Evolutionary conservation across 2,797 vertebrate genomes (phyloP).

Genomic region (Anolis apletophallus): DNA sequence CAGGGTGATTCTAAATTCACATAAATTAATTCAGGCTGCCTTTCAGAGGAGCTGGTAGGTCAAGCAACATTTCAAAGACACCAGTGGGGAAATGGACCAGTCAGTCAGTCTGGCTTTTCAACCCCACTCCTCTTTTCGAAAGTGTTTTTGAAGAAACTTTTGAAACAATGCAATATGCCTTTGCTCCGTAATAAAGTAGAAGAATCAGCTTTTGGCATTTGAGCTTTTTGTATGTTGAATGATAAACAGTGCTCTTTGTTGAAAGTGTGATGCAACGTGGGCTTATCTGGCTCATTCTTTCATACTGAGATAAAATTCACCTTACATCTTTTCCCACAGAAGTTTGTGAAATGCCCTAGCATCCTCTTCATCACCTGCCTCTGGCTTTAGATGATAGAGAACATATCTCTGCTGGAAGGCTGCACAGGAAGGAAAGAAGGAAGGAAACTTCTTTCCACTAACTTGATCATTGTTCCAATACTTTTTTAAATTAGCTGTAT

Average conservation of each 20-base stretch:
- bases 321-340: not conserved
- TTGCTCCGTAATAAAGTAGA: not conserved
- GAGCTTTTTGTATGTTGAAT: not conserved
- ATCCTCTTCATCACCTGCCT: not conserved
- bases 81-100: not conserved
- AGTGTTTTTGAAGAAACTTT: not conserved
- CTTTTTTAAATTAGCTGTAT: not conserved
- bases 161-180: not conserved
- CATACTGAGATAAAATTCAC: not conserved
- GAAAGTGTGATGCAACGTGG: not conserved
- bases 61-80: slow-evolving; percentile 38
- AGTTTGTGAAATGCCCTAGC: slow-evolving; percentile 26
- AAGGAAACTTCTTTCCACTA: not conserved
- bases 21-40: slow-evolving; percentile 37
- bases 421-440: not conserved
- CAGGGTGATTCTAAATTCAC: slow-evolving; percentile 31
- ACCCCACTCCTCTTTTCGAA: not conserved
- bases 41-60: slow-evolving; percentile 18
- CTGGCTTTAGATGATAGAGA: slow-evolving; percentile 16
- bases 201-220: slow-evolving; percentile 27
- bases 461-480: not conserved
- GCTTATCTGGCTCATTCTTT: slow-evolving; percentile 11
- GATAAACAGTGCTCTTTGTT: slow-evolving; percentile 32
- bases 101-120: not conserved
- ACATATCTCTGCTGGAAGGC: not conserved